Conservation (phyloP, 2,888 invertebrate genomes). For the Lissocephala sabroskyi region DNA sequence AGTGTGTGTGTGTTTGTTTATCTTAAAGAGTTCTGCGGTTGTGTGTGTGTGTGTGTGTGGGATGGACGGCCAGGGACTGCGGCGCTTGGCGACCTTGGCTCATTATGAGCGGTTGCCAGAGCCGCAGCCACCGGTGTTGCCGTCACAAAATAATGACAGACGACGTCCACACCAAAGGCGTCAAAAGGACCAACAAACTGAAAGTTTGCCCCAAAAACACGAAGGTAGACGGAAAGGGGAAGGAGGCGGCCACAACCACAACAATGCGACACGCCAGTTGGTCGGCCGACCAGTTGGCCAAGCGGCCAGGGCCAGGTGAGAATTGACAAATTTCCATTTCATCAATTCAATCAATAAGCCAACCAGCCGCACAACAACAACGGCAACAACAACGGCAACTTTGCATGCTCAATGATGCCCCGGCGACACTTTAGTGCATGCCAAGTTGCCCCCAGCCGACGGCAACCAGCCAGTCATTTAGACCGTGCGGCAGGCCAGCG, state of each 20-base stretch:
- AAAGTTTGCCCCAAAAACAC: constrained; percentile 36
- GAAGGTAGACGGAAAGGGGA: neutral
- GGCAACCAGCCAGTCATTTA: neutral
- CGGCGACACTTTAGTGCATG: constrained; percentile 30
- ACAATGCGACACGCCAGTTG: constrained; percentile 35
- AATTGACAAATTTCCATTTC: constrained; percentile 65
- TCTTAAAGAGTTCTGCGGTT: constrained; percentile 57
- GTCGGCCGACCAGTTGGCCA: constrained; percentile 27
- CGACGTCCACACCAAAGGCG: constrained; percentile 18
- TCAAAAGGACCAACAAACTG: constrained; percentile 27
- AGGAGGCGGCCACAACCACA: constrained; percentile 2
- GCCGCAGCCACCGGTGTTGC: no score
- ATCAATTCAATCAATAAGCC: constrained; percentile 54
- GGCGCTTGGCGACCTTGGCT: constrained; percentile 44
- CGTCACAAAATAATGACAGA: constrained; percentile 2
- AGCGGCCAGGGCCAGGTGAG: constrained; percentile 45
- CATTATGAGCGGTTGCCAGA: no score
- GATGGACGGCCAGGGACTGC: constrained; percentile 4
- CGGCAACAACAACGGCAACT: constrained; percentile 6
- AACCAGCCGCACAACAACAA: constrained; percentile 3
- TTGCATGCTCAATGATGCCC: neutral
- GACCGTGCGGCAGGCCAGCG: neutral
- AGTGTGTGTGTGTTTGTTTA: constrained; percentile 30
- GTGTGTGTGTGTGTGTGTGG: constrained; percentile 12
- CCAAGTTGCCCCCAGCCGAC: constrained; percentile 2